A percentile compares a stretch with the other conserved stretches of the same genome.
phyloP scores from a whole-genome alignment of 1,140 invertebrate genomes.

The Linepithema humile region DNA sequence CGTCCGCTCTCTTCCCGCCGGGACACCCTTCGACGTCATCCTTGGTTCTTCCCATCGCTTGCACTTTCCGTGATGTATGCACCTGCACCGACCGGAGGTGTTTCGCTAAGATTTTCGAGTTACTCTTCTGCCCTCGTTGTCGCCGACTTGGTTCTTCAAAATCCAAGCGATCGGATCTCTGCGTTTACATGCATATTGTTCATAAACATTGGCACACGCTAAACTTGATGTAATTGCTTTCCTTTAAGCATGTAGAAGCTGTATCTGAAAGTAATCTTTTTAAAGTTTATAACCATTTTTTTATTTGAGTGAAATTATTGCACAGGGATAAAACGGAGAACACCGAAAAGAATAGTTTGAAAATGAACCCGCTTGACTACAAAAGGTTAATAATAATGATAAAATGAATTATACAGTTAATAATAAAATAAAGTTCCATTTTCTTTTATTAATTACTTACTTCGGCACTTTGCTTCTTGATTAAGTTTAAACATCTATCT shows the following conservation, averaged over 20 bases:
- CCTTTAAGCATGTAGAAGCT: not conserved
- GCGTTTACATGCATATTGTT: slow-evolving; percentile 5
- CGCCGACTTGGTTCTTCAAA: slow-evolving; percentile 28
- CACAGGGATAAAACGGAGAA: slow-evolving; percentile 14
- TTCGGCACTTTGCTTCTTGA: slow-evolving; percentile 44
- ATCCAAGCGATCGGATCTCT: not conserved
- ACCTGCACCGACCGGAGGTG: not conserved
- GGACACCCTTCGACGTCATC: slow-evolving; percentile 22
- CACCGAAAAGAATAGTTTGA: slow-evolving; percentile 6
- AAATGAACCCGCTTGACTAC: not conserved
- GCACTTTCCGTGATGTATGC: slow-evolving; percentile 21
- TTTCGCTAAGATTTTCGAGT: slow-evolving; percentile 16
- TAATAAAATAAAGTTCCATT: slow-evolving; percentile 47
- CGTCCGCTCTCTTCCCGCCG: slow-evolving; percentile 38
- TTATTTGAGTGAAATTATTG: slow-evolving; percentile 7
- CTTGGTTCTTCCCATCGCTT: not conserved
- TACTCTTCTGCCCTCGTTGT: not conserved
- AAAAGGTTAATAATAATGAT: slow-evolving; percentile 52
- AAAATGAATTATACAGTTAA: slow-evolving; percentile 50
- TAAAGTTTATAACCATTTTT: slow-evolving; percentile 7
- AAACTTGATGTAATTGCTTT: not conserved
- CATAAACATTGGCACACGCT: not conserved
- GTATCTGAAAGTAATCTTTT: slow-evolving; percentile 13
- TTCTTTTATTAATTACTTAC: slow-evolving; percentile 43
- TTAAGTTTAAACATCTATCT: slow-evolving; percentile 57